Conservation (phyloP, 2,113 vertebrate species). For the Cephalopholis sonnerati region DNA sequence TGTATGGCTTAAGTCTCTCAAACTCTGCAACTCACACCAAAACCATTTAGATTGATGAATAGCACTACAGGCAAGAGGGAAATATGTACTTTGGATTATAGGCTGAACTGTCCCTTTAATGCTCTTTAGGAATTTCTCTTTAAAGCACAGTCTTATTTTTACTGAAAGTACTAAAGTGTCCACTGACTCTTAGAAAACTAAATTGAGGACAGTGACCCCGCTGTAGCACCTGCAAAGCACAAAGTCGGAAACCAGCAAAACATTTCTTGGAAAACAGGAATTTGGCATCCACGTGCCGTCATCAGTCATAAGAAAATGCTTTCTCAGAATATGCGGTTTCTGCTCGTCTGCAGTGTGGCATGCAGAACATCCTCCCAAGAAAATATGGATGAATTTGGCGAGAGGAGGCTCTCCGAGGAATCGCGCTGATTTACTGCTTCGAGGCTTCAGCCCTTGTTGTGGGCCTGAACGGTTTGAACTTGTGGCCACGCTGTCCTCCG, state of each 20-base stretch:
- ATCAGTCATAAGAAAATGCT: conserved; percentile 53
- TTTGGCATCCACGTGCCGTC: background rate
- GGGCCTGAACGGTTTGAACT: conserved; percentile 38
- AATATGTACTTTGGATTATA: too few species aligned
- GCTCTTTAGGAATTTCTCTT: conserved; percentile 18
- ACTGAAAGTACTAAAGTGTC: background rate
- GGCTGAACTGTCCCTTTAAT: background rate
- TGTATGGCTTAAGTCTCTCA: too few species aligned
- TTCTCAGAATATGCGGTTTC: conserved; percentile 67
- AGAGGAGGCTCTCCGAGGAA: conserved; percentile 42
- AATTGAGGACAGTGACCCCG: background rate
- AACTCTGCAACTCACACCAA: too few species aligned
- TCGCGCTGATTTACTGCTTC: conserved; percentile 55
- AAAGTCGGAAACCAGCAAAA: conserved; percentile 52
- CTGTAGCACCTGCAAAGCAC: conserved; percentile 49
- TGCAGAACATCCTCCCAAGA: conserved; percentile 46
- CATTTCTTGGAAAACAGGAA: conserved; percentile 69
- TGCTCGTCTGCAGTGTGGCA: conserved; percentile 38
- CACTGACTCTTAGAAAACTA: conserved; percentile 1
- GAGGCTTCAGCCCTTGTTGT: conserved; percentile 53
- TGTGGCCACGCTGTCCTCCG: conserved; percentile 51
- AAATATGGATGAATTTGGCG: conserved; percentile 58
- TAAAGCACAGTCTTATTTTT: conserved; percentile 19
- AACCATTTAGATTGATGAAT: too few species aligned
- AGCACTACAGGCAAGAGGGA: too few species aligned